Conservation (phyloP, 2,888 invertebrate species). For the Agonum fuliginosum region DNA sequence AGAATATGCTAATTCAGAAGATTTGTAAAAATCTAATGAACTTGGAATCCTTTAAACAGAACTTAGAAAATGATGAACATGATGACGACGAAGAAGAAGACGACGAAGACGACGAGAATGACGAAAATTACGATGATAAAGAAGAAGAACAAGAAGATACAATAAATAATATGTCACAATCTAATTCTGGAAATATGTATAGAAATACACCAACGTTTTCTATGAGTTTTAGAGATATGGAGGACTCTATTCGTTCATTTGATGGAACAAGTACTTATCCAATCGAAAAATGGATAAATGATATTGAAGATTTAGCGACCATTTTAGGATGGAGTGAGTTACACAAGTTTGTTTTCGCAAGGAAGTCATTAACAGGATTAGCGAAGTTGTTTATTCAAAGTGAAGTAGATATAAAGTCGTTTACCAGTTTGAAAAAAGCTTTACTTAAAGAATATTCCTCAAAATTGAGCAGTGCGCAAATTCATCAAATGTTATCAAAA, state of each 20-base stretch:
- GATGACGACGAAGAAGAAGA: not conserved
- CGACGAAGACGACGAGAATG: not conserved
- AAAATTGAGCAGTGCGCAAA: constrained; percentile 6
- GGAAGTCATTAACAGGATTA: constrained; percentile 15
- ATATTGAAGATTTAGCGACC: constrained; percentile 27
- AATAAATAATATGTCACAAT: not conserved
- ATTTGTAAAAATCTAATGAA: constrained; percentile 18
- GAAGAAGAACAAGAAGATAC: not conserved
- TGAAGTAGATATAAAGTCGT: not conserved
- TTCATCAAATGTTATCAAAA: constrained; percentile 62
- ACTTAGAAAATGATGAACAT: not conserved
- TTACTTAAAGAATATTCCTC: constrained; percentile 30
- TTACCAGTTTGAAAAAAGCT: constrained; percentile 26
- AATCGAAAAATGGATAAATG: constrained; percentile 43
- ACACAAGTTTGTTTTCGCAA: constrained; percentile 32
- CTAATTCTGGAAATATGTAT: not conserved
- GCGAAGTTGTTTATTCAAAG: constrained; percentile 7
- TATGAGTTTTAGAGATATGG: constrained; percentile 46
- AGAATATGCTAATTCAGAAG: not conserved
- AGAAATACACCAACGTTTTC: constrained; percentile 10
- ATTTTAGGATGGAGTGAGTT: constrained; percentile 21
- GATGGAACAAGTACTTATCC: constrained; percentile 5
- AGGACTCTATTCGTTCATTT: constrained; percentile 48
- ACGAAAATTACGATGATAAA: not conserved
- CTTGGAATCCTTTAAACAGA: not conserved